Percentiles rank a stretch among this genome's conserved stretches.
These are phyloP conservation scores for Epistrophe eligans DNA, from an alignment of 2,888 invertebrate genomes.

Conservation along the genomic window DNA sequence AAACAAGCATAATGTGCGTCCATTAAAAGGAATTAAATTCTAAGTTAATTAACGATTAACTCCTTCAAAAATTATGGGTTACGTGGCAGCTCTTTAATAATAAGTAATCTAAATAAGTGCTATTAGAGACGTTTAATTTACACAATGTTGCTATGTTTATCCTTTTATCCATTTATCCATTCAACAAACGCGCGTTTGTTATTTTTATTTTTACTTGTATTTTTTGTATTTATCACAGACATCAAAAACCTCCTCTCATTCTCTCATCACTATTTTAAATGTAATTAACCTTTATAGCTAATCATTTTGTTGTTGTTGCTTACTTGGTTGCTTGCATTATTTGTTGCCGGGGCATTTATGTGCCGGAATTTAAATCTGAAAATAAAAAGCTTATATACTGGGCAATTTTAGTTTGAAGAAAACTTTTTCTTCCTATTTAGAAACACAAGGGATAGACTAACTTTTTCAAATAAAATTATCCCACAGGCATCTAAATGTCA, in stretches of 20 bases:
- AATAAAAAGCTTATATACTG: slow-evolving; percentile 6
- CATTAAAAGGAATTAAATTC: slow-evolving; percentile 18
- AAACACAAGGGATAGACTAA: background rate
- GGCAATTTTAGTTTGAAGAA: slow-evolving; percentile 11
- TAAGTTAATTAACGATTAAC: slow-evolving; percentile 50
- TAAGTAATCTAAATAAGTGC: slow-evolving; percentile 54
- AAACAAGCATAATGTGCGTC: background rate
- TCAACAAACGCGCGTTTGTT: slow-evolving; percentile 14
- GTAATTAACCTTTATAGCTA: slow-evolving; percentile 38
- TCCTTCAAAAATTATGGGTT: slow-evolving; percentile 23
- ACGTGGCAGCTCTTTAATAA: slow-evolving; percentile 3
- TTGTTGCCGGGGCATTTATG: slow-evolving; percentile 6
- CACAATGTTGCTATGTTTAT: slow-evolving; percentile 37
- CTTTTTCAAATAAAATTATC: slow-evolving; percentile 34
- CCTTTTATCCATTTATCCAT: slow-evolving; percentile 44
- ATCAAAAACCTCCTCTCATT: background rate
- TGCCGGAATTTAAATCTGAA: slow-evolving; percentile 23
- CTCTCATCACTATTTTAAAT: background rate
- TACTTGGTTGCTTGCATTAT: slow-evolving; percentile 4
- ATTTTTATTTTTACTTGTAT: too few species aligned
- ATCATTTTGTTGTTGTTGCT: slow-evolving; percentile 32
- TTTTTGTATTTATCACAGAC: background rate
- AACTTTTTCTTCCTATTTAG: background rate
- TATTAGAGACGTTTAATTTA: slow-evolving; percentile 52
- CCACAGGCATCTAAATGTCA: background rate